Evolutionary conservation across 2,797 vertebrate species (phyloP).

Genomic region (Molossus molossus): DNA sequence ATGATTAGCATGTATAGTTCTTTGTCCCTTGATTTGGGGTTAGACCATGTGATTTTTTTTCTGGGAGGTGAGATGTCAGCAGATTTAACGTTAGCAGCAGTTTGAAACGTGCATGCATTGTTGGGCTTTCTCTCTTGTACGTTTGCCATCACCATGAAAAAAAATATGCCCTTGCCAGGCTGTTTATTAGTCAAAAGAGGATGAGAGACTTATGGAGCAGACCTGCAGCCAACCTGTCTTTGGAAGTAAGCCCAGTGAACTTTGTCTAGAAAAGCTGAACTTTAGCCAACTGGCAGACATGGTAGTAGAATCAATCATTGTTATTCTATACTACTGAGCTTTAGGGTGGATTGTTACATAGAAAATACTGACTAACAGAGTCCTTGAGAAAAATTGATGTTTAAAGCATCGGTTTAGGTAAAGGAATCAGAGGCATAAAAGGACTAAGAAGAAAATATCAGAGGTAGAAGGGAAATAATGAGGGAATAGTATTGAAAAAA

Average conservation of each 20-base stretch:
- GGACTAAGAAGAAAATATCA: background rate
- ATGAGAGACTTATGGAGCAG: background rate
- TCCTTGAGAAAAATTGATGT: slow-evolving; percentile 6
- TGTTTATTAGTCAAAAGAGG: background rate
- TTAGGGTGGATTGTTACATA: background rate
- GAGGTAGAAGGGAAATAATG: background rate
- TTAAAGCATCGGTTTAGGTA: background rate
- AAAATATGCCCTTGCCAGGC: background rate
- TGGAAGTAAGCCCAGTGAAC: background rate
- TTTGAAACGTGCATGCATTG: background rate
- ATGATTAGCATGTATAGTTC: background rate
- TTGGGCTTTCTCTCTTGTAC: background rate
- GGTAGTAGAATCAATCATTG: background rate
- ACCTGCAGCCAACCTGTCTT: background rate
- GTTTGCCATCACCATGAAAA: background rate
- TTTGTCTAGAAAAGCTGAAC: background rate
- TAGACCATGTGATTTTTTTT: background rate
- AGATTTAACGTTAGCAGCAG: background rate
- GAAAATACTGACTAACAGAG: background rate
- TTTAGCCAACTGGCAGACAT: background rate
- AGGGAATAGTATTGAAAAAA: background rate
- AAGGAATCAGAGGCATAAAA: background rate
- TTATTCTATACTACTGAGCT: background rate
- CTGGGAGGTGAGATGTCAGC: background rate
- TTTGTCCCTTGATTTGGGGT: background rate